Evolutionary conservation across 2,113 vertebrate species (phyloP).

Genomic region (Atractosteus spatula): DNA sequence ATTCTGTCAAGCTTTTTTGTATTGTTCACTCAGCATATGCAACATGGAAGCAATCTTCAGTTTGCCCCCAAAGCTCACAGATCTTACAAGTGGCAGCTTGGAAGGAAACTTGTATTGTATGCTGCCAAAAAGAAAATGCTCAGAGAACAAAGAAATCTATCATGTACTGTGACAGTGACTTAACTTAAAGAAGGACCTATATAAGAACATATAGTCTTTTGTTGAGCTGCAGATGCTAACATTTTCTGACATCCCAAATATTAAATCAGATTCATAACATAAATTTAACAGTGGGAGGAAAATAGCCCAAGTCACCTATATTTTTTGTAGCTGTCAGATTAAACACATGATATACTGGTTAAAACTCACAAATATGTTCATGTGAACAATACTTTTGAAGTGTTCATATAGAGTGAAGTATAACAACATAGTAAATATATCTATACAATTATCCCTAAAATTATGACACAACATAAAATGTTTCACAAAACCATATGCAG

Average conservation of each 20-base stretch:
- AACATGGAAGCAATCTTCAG: neutral
- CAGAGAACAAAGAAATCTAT: neutral
- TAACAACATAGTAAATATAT: neutral
- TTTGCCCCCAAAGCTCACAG: neutral
- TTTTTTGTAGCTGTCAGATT: neutral
- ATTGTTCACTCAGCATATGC: no score
- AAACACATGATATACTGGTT: conserved; percentile 1
- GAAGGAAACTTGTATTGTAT: neutral
- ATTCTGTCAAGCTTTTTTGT: neutral
- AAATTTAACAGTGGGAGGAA: conserved; percentile 34
- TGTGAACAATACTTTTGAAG: neutral
- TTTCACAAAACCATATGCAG: no score
- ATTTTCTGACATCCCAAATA: neutral
- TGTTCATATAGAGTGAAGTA: conserved; percentile 1
- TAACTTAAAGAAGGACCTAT: neutral
- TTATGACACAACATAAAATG: neutral
- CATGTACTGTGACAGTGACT: neutral
- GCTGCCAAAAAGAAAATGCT: neutral
- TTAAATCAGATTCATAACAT: conserved; percentile 49
- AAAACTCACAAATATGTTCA: conserved; percentile 3
- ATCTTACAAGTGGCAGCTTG: neutral
- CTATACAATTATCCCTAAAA: conserved; percentile 1
- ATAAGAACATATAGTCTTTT: conserved; percentile 9
- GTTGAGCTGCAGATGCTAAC: conserved; percentile 32
- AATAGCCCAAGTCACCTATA: conserved; percentile 15